A percentile compares a stretch with the other conserved stretches of the same genome.
phyloP scores from a whole-genome alignment of 2,797 vertebrate species.

The Craterocephalus amniculus region DNA sequence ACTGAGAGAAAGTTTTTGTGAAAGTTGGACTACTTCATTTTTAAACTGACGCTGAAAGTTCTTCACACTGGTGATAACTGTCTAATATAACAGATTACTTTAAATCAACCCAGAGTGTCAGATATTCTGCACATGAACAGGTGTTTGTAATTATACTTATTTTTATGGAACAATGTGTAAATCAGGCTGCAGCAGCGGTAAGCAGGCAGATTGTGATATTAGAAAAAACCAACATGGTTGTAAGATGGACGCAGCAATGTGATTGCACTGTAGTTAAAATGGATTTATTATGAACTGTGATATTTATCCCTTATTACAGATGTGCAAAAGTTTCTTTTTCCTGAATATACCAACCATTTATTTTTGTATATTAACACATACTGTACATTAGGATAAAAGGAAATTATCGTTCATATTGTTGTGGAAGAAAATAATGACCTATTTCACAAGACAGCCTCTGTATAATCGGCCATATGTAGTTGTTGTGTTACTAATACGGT shows the following conservation, averaged over 20 bases:
- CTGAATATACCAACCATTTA: constrained; percentile 62
- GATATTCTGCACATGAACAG: constrained; percentile 20
- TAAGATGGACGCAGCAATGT: constrained; percentile 24
- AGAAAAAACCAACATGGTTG: constrained; percentile 15
- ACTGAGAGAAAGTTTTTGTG: constrained; percentile 10
- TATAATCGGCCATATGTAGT: constrained; percentile 10
- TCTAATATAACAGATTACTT: constrained; percentile 9
- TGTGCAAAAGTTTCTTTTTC: constrained; percentile 49
- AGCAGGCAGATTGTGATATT: constrained; percentile 11
- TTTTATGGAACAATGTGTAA: constrained; percentile 18
- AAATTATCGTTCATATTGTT: constrained; percentile 27
- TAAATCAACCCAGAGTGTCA: constrained; percentile 8
- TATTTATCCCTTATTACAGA: constrained; percentile 73
- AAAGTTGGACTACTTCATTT: constrained; percentile 2
- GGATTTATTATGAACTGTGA: constrained; percentile 48
- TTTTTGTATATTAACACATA: constrained; percentile 76
- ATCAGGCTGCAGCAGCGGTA: constrained; percentile 18
- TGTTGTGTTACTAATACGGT: constrained; percentile 42
- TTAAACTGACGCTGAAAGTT: not conserved
- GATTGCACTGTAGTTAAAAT: constrained; percentile 24
- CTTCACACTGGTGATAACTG: constrained; percentile 9
- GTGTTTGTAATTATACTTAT: not conserved
- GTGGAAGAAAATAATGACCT: constrained; percentile 17
- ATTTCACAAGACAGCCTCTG: constrained; percentile 24
- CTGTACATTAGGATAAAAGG: constrained; percentile 59